Evolutionary conservation across 2,797 vertebrate genomes (phyloP).

Genomic region (Coendou prehensilis): DNA sequence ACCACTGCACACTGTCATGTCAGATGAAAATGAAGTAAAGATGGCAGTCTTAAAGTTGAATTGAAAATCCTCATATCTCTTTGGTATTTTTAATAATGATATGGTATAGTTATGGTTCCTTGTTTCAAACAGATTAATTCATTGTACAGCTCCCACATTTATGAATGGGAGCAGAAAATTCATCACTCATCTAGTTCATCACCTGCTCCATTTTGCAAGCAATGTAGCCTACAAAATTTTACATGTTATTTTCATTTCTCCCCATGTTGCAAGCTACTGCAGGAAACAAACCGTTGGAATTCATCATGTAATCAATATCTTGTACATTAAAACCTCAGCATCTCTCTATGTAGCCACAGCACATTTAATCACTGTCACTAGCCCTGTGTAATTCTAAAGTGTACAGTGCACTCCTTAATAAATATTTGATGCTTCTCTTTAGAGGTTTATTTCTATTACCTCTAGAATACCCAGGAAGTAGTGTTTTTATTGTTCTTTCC

Average conservation of each 20-base stretch:
- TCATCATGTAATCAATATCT: conserved; percentile 85
- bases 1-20: not conserved
- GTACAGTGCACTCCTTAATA: conserved; percentile 81
- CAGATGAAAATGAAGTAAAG: not conserved
- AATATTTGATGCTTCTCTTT: conserved; percentile 88
- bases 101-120: not conserved
- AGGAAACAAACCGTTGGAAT: conserved; percentile 84
- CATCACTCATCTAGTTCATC: not conserved
- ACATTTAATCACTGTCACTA: conserved; percentile 88
- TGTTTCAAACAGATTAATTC: not conserved
- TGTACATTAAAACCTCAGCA: conserved; percentile 84
- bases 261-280: conserved; percentile 75
- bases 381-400: conserved; percentile 73
- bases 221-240: conserved; percentile 68
- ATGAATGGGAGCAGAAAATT: conserved; percentile 38
- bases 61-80: not conserved
- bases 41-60: not conserved
- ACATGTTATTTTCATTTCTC: conserved; percentile 81
- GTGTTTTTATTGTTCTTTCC: conserved; percentile 74
- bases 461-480: conserved; percentile 77
- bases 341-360: conserved; percentile 80
- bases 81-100: not conserved
- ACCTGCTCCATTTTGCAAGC: not conserved
- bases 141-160: not conserved
- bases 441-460: conserved; percentile 82